Evolutionary conservation across 2,113 vertebrate genomes (phyloP), one percentile per base, ranked within the genome.

Genomic region (Propithecus coquereli): DNA sequence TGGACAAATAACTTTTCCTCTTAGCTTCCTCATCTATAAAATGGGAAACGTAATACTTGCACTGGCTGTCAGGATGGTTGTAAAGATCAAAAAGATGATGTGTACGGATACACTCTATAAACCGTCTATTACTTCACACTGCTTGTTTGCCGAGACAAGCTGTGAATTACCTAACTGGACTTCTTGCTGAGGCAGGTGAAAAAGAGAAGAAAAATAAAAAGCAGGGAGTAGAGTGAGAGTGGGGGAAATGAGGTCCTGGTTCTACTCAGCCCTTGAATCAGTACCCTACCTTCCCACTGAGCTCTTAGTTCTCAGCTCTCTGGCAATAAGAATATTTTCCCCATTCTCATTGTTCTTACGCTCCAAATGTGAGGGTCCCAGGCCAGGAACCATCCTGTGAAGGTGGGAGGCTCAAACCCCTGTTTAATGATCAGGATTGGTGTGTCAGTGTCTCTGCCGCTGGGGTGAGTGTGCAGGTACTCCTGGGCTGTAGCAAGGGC

Each of bases 331-430:
- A 50, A 47, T 0, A 1, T 13, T 65, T 52, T 18, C 43, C 92
- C 81, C 37, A 17, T 6, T 63, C 37, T 54, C 47, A 25, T 18
- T 54, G 65, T 43, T 93, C 99, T 99, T 97, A 99, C 99, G 1
- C 98, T 99, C 99, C 99, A 99, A 54, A 98, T 98, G 43, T 97
- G 97, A 32, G 99, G 97, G 96, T 99, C 99, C 99, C 99, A 99
- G 80, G 99, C 99, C 52, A 98, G 94, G 98, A 99, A 99, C 99
- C 99, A 99, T 54, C 99, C 99, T 0, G 99, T 99, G 97, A 99
- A 99, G 84, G 97, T 99, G 52, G 98, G 99, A 0, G 99, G 99
- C 96, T 99, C 99, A 7, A 99, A 99, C 0, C 99, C 99, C 96
- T 99, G 99, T 81, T 99, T 99, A 94, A 99, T 91, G 74, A 99